phyloP scores from a whole-genome alignment of 2,113 vertebrate species.

The Enhydra lutris region DNA sequence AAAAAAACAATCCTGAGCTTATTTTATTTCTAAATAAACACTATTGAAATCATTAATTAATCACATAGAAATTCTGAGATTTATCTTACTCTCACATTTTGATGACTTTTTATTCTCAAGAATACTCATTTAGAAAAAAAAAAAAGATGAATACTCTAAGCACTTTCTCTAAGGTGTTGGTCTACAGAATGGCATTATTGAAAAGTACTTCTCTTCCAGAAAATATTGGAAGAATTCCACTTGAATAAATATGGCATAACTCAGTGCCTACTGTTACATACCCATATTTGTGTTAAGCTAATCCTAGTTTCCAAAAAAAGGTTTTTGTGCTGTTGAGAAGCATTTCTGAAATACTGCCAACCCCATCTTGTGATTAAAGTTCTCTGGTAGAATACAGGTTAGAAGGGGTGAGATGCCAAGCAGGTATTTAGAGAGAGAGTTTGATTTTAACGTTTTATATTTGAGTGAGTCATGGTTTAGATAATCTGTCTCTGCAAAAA shows the following conservation, averaged over 20 bases:
- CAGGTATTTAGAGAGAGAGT: slow-evolving; percentile 26
- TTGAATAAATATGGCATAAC: slow-evolving; percentile 76
- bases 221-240: slow-evolving; percentile 75
- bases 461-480: slow-evolving; percentile 32
- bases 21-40: slow-evolving; percentile 48
- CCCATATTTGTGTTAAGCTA: slow-evolving; percentile 78
- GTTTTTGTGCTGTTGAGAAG: slow-evolving; percentile 74
- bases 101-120: slow-evolving; percentile 30
- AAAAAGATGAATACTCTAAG: neutral
- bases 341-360: slow-evolving; percentile 79
- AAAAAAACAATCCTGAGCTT: neutral
- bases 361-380: slow-evolving; percentile 72
- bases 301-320: slow-evolving; percentile 80
- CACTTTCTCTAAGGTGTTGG: slow-evolving; percentile 27
- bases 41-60: neutral
- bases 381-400: slow-evolving; percentile 68
- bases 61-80: slow-evolving; percentile 26
- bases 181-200: slow-evolving; percentile 55
- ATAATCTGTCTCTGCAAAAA: slow-evolving; percentile 19
- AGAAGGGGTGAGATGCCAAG: slow-evolving; percentile 66
- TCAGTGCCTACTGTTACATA: slow-evolving; percentile 74
- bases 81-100: neutral
- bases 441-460: slow-evolving; percentile 36
- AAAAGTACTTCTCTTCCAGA: slow-evolving; percentile 65
- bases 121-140: neutral